These are phyloP conservation scores for Gambusia affinis DNA, from an alignment of 2,113 vertebrate genomes.

Conservation along the genomic window DNA sequence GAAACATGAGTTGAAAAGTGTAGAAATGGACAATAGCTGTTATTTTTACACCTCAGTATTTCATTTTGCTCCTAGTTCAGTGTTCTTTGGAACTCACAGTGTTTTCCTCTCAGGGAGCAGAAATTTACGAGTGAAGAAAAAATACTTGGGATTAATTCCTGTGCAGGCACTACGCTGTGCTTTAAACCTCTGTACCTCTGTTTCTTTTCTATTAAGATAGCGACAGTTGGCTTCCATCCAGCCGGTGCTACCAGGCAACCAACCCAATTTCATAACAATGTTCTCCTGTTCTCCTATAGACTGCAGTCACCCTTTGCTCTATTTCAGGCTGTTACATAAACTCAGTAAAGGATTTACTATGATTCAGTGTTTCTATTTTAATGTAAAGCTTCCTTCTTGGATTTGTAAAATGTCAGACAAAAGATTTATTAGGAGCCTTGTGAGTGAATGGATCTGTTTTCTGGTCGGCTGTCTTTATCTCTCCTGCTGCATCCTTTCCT, in stretches of 20 bases:
- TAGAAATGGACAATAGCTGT: neutral
- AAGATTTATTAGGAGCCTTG: conserved; percentile 54
- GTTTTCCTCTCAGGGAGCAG: neutral
- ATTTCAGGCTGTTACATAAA: conserved; percentile 43
- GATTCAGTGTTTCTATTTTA: conserved; percentile 43
- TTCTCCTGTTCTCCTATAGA: conserved; percentile 14
- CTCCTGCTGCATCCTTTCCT: conserved; percentile 6
- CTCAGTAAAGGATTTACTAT: conserved; percentile 25
- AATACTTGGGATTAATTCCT: conserved; percentile 20
- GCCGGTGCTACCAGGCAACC: conserved; percentile 19
- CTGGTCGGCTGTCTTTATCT: conserved; percentile 17
- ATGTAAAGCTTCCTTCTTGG: conserved; percentile 20
- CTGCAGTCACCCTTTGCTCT: conserved; percentile 31
- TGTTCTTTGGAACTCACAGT: conserved; percentile 11
- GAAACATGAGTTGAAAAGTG: neutral
- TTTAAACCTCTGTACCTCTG: conserved; percentile 6
- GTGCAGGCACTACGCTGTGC: conserved; percentile 9
- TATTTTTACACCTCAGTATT: neutral
- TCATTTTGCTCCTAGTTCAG: conserved; percentile 6
- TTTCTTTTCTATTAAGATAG: conserved; percentile 37
- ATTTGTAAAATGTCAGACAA: conserved; percentile 38
- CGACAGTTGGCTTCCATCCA: conserved; percentile 50
- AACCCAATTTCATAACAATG: conserved; percentile 24
- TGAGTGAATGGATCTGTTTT: conserved; percentile 42
- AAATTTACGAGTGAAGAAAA: conserved; percentile 2